Evolutionary conservation across 2,113 vertebrate genomes (phyloP).

Genomic region (Vireo altiloquus): DNA sequence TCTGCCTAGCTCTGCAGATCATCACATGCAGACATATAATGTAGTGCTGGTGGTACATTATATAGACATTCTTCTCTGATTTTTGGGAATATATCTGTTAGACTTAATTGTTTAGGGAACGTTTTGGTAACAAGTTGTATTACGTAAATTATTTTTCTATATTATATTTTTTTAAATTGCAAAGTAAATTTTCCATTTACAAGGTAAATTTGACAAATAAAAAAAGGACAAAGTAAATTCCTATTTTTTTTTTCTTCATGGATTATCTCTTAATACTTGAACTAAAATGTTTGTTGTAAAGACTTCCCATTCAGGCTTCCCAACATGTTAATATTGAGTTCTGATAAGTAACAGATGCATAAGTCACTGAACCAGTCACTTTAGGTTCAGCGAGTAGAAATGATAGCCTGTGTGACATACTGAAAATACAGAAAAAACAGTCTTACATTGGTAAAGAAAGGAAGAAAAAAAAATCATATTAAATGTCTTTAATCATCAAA

Average conservation of each 20-base stretch:
- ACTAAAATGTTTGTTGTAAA: neutral
- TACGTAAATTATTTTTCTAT: neutral
- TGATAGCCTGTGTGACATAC: neutral
- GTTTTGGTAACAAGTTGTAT: neutral
- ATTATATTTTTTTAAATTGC: neutral
- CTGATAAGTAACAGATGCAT: neutral
- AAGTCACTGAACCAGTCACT: neutral
- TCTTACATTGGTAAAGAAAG: neutral
- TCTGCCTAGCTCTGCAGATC: neutral
- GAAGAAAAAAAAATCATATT: neutral
- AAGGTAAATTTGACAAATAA: neutral
- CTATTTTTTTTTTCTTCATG: neutral
- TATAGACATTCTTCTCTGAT: neutral
- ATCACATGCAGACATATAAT: neutral
- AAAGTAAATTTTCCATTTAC: neutral
- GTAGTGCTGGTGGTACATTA: neutral
- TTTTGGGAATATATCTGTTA: neutral
- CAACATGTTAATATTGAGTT: neutral
- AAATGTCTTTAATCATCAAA: neutral
- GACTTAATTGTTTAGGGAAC: neutral
- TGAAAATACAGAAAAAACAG: neutral
- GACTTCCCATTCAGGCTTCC: neutral
- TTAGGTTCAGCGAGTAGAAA: neutral
- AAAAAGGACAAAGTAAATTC: neutral
- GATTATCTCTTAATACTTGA: neutral